Evolutionary conservation across 2,797 vertebrate genomes (phyloP).

Genomic region (Hyperoplus immaculatus): DNA sequence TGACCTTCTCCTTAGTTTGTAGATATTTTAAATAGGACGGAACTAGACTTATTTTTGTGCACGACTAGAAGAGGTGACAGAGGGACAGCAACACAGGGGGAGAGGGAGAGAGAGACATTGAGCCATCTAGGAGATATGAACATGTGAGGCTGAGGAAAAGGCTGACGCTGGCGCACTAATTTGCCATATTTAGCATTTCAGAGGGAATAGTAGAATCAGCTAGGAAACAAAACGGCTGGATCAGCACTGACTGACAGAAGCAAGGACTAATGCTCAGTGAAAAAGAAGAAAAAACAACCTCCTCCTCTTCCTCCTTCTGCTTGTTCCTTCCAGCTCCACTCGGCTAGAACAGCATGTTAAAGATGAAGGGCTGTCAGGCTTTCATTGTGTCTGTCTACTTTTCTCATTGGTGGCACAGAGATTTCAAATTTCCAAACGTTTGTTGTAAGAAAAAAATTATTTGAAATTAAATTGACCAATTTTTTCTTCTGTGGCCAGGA

Average conservation of each 20-base stretch:
- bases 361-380: conserved; percentile 58
- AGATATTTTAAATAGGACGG: conserved; percentile 49
- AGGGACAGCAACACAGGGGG: conserved; percentile 22
- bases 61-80: conserved; percentile 26
- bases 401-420: conserved; percentile 39
- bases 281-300: conserved; percentile 6
- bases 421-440: conserved; percentile 35
- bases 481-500: neutral
- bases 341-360: conserved; percentile 56
- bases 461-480: neutral
- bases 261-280: conserved; percentile 74
- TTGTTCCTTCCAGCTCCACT: conserved; percentile 51
- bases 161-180: conserved; percentile 73
- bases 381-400: conserved; percentile 44
- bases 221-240: conserved; percentile 78
- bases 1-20: conserved; percentile 61
- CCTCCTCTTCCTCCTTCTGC: conserved; percentile 27
- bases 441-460: conserved; percentile 8
- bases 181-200: conserved; percentile 84
- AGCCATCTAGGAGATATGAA: conserved; percentile 66
- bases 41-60: conserved; percentile 34
- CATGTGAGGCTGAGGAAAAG: conserved; percentile 68
- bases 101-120: conserved; percentile 23
- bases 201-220: conserved; percentile 76
- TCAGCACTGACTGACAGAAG: conserved; percentile 81